Evolutionary conservation across 2,113 vertebrate species (phyloP).

Genomic region (Pelusios castaneus): DNA sequence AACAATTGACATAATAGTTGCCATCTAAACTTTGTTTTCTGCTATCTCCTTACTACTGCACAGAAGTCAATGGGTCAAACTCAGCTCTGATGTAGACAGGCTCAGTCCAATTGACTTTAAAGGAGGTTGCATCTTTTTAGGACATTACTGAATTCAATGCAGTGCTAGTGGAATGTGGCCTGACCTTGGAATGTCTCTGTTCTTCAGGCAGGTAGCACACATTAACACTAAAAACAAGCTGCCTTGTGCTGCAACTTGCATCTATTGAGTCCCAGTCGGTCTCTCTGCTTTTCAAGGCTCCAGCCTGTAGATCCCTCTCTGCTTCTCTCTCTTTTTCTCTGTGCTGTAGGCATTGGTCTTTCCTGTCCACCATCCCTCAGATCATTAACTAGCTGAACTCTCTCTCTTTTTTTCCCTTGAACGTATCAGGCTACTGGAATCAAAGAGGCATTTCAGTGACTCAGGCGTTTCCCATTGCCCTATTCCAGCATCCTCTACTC

Average conservation of each 20-base stretch:
- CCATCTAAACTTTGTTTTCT: not conserved
- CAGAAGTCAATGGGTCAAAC: not conserved
- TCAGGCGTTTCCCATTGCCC: constrained; percentile 88
- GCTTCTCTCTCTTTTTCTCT: constrained; percentile 29
- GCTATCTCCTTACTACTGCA: not conserved
- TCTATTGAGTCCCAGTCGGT: not conserved
- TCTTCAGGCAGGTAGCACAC: not conserved
- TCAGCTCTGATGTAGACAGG: not conserved
- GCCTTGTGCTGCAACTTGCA: not conserved
- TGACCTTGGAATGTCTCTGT: not conserved
- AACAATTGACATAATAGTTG: not conserved
- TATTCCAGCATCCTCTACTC: constrained; percentile 86
- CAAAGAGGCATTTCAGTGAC: constrained; percentile 84
- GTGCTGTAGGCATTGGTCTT: constrained; percentile 15
- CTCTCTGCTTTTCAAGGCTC: constrained; percentile 28
- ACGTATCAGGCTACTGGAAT: constrained; percentile 75
- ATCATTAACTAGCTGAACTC: constrained; percentile 46
- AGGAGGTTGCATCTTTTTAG: not conserved
- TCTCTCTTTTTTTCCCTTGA: constrained; percentile 63
- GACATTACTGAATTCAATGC: not conserved
- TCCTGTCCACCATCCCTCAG: constrained; percentile 62
- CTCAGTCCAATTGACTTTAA: not conserved
- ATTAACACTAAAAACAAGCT: not conserved
- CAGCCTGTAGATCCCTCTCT: constrained; percentile 25
- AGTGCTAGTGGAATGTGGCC: not conserved